Evolutionary conservation across 2,797 vertebrate genomes (phyloP).

Genomic region (Phyllotis vaccarum): DNA sequence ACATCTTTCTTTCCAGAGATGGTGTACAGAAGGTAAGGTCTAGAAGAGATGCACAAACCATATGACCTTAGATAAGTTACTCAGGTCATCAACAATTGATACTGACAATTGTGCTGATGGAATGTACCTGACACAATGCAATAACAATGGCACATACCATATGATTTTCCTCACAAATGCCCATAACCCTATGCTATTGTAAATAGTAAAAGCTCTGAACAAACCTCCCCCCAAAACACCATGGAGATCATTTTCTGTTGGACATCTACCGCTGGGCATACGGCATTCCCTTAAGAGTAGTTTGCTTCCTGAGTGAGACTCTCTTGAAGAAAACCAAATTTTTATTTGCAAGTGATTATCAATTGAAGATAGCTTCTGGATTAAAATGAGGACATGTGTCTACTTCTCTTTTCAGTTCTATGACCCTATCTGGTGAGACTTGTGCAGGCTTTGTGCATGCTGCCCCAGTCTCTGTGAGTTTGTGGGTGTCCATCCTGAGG

Average conservation of each 20-base stretch:
- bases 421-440: neutral
- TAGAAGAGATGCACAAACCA: neutral
- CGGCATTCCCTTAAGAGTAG: neutral
- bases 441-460: neutral
- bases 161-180: slow-evolving; percentile 33
- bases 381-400: neutral
- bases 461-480: neutral
- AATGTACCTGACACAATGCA: neutral
- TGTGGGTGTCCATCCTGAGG: no score
- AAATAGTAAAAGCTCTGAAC: neutral
- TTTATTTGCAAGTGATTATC: neutral
- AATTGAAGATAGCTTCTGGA: neutral
- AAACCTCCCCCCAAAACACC: neutral
- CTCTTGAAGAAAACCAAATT: neutral
- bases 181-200: neutral
- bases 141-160: neutral
- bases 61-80: neutral
- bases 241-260: neutral
- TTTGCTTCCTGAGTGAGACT: neutral
- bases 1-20: neutral
- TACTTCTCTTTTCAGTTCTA: neutral
- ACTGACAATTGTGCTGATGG: neutral
- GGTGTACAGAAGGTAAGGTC: neutral
- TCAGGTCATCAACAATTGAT: neutral
- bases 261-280: neutral